These are phyloP conservation scores for Sebastes glaucus DNA, from an alignment of 2,797 vertebrate species.

Conservation along the genomic window DNA sequence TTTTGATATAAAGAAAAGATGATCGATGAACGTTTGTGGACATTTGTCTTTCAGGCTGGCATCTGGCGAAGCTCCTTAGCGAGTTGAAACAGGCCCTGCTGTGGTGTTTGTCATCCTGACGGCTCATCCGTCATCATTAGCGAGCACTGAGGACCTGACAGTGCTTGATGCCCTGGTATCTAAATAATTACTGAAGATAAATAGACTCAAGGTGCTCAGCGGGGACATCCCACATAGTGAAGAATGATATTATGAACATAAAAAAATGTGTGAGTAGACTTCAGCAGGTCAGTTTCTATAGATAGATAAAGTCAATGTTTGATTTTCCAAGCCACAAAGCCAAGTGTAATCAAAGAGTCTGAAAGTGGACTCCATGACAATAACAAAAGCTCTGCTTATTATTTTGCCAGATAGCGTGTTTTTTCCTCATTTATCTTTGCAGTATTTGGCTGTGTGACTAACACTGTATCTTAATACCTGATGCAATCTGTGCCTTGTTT, in stretches of 20 bases:
- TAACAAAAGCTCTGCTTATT: slow-evolving; percentile 35
- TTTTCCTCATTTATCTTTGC: slow-evolving; percentile 41
- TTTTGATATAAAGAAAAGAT: slow-evolving; percentile 15
- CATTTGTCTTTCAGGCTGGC: slow-evolving; percentile 65
- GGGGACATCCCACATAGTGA: slow-evolving; percentile 13
- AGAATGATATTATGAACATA: neutral
- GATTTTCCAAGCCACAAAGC: slow-evolving; percentile 31
- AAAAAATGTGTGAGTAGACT: neutral
- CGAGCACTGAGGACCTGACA: slow-evolving; percentile 54
- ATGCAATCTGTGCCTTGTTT: slow-evolving; percentile 40
- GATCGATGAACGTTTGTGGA: slow-evolving; percentile 61
- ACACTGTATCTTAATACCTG: slow-evolving; percentile 8
- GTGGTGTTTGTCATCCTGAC: slow-evolving; percentile 73
- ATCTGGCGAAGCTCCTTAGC: slow-evolving; percentile 72
- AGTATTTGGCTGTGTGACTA: slow-evolving; percentile 30
- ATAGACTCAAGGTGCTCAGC: slow-evolving; percentile 54
- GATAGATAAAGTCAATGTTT: slow-evolving; percentile 39
- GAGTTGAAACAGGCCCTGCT: slow-evolving; percentile 75
- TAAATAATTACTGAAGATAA: slow-evolving; percentile 74
- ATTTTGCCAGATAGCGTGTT: slow-evolving; percentile 12
- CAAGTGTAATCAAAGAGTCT: slow-evolving; percentile 34
- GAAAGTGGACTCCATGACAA: slow-evolving; percentile 30
- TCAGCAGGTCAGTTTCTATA: slow-evolving; percentile 6
- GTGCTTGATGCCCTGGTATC: slow-evolving; percentile 63
- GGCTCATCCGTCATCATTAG: slow-evolving; percentile 82